These are phyloP conservation scores for Lasioglossum marginatum DNA, from an alignment of 2,888 invertebrate species.

Conservation along the genomic window DNA sequence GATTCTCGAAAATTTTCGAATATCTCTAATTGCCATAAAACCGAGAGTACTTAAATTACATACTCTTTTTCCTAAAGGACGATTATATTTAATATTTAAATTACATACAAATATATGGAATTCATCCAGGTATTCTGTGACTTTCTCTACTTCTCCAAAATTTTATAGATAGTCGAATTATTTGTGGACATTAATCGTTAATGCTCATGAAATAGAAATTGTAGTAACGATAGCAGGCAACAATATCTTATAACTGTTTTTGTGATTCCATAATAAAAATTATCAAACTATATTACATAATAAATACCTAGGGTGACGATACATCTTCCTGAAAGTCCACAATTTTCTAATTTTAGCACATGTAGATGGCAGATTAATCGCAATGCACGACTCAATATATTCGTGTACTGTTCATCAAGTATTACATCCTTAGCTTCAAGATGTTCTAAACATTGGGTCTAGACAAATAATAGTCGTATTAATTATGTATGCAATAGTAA, in stretches of 20 bases:
- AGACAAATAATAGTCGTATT: constrained; percentile 73
- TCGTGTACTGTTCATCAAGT: constrained; percentile 89
- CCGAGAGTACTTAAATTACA: neutral
- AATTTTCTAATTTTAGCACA: constrained; percentile 92
- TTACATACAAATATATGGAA: constrained; percentile 10
- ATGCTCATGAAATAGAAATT: neutral
- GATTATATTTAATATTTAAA: neutral
- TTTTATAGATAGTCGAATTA: constrained; percentile 1
- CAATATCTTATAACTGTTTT: neutral
- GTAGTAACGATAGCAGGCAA: neutral
- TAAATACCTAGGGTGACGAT: constrained; percentile 90
- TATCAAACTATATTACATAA: constrained; percentile 48
- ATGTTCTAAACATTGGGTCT: constrained; percentile 90
- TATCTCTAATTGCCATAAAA: neutral
- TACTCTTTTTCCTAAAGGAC: neutral
- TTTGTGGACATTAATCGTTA: constrained; percentile 20
- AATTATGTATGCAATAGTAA: constrained; percentile 44
- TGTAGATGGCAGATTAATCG: constrained; percentile 89
- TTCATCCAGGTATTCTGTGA: neutral
- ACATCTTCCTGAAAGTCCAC: constrained; percentile 90
- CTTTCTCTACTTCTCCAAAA: neutral
- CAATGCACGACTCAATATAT: constrained; percentile 90
- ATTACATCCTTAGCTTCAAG: constrained; percentile 88
- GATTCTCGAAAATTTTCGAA: neutral
- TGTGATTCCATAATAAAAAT: constrained; percentile 11